Base-by-base conservation (phyloP, 2,888 invertebrate species). In the Axea sp. region DNA sequence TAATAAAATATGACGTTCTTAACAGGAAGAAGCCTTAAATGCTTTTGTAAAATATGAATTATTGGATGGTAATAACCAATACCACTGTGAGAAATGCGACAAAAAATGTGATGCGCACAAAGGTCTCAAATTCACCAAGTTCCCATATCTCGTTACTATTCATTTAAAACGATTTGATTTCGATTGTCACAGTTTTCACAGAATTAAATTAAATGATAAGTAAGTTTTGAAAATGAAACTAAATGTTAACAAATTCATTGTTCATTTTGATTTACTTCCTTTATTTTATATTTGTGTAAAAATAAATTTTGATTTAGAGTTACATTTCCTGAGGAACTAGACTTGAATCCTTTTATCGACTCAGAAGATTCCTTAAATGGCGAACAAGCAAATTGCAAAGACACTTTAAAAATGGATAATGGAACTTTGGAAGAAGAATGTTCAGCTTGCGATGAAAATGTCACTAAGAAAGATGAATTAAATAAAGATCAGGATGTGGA, bases 141-240 rank as follows among this genome's bases (percentile, higher is more conserved):
- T 96, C 86, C 96, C 96, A 0, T 96, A 96, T 86, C 89, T 97
- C 71, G 88, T 96, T 39, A 95, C 95, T 0, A 89, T 97, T 77
- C 96, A 96, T 85, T 89, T 97, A 80, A 96, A 96, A 85, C 90
- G 96, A 69, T 96, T 96, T 85, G 96, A 96, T 88, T 96, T 96
- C 85, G 96, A 96, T 87, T 95, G 95, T 83, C 91, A 90, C 78
- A 94, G 94, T 3, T 92, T 94, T 90, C 93, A 95, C 84, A 90
- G 96, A 76, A 94, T 96, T 76, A 96, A 96, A 88, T 89, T 96
- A 33, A 96, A 96, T 85, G 95, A 96, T 88, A 93, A 92, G 94
- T 94, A 84, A 89, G 91, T 14, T 0, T 22, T 33, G 5, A 28
- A 28, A 8, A 57, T 67, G n/a, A n/a, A n/a, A n/a, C n/a, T n/a